These are phyloP conservation scores for Rhinoraja longicauda DNA, from an alignment of 2,797 vertebrate species.

Conservation along the genomic window DNA sequence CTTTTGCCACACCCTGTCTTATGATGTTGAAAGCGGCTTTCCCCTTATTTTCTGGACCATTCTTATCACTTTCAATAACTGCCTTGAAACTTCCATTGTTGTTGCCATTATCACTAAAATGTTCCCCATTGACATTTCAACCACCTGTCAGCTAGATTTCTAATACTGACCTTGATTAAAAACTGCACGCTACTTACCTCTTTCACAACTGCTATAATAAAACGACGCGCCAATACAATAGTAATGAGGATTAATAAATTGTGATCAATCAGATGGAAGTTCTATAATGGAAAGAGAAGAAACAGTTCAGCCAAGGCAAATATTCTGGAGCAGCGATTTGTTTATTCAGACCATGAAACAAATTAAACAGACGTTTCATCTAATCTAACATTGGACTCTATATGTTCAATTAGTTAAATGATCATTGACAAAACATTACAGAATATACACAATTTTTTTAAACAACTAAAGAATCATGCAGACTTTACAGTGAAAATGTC, in stretches of 20 bases:
- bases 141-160: neutral
- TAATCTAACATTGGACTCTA: neutral
- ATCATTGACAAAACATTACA: neutral
- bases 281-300: conserved; percentile 64
- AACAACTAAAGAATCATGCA: neutral
- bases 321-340: neutral
- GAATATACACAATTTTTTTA: neutral
- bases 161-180: no score
- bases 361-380: neutral
- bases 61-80: no score
- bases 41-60: no score
- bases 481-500: neutral
- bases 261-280: conserved; percentile 97
- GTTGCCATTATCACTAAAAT: no score
- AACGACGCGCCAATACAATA: conserved; percentile 84
- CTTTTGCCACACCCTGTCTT: no score
- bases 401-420: neutral
- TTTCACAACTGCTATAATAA: conserved; percentile 90
- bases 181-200: conserved; percentile 68
- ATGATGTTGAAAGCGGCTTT: no score
- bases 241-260: conserved; percentile 91
- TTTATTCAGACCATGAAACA: neutral
- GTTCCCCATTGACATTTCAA: neutral
- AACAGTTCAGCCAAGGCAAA: neutral
- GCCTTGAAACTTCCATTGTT: no score